These are phyloP conservation scores for Wasmannia auropunctata DNA, from an alignment of 1,140 invertebrate species.

Conservation along the genomic window DNA sequence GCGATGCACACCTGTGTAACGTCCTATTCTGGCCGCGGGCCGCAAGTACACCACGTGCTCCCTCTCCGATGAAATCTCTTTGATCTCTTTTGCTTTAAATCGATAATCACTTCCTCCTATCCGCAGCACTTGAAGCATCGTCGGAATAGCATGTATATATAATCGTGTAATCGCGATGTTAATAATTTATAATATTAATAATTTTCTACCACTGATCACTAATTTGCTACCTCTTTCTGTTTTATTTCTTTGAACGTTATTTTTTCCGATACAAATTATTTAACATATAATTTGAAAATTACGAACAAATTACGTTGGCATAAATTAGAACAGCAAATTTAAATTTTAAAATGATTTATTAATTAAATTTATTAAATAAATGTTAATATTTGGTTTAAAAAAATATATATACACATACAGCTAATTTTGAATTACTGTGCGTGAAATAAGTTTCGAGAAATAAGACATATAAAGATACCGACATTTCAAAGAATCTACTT, in stretches of 20 bases:
- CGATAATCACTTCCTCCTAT: background rate
- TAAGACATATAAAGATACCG: background rate
- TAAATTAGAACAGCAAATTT: background rate
- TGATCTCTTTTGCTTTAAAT: constrained; percentile 26
- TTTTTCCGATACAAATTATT: background rate
- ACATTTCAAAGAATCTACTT: background rate
- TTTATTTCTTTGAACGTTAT: background rate
- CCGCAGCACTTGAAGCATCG: background rate
- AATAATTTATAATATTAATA: background rate
- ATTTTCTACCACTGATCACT: background rate
- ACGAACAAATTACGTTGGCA: background rate
- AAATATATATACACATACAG: no score
- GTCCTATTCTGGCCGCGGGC: constrained; percentile 33
- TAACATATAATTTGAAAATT: background rate
- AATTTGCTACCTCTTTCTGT: background rate
- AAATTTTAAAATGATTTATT: background rate
- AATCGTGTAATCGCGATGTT: no score
- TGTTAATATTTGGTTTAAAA: no score
- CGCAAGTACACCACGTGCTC: constrained; percentile 24
- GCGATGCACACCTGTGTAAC: constrained; percentile 68
- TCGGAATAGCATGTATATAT: background rate
- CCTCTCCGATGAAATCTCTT: constrained; percentile 22
- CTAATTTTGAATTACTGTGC: background rate
- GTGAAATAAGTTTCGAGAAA: background rate
- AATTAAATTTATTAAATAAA: background rate